Conservation (phyloP, 2,113 vertebrate genomes). For the Lanius ludovicianus region DNA sequence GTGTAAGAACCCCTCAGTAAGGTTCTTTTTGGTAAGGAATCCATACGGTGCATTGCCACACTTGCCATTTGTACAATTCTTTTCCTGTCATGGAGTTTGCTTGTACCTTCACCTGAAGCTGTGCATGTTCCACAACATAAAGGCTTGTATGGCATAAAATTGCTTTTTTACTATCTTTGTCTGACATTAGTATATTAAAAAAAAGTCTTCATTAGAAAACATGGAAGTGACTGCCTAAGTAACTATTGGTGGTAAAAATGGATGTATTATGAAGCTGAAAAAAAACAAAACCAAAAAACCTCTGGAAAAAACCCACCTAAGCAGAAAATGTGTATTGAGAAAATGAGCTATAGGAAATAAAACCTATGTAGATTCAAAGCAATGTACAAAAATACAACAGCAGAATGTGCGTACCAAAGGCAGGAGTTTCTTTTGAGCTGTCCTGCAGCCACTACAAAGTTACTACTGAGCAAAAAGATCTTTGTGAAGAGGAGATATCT, state of each 20-base stretch:
- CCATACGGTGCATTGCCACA: neutral
- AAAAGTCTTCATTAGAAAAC: neutral
- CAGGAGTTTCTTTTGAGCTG: neutral
- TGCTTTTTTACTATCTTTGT: neutral
- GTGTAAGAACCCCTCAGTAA: neutral
- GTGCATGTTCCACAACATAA: neutral
- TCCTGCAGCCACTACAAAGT: neutral
- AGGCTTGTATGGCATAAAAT: neutral
- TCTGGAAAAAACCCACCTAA: neutral
- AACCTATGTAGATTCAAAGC: neutral
- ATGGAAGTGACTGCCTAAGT: neutral
- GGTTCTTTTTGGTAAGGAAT: rapidly evolving
- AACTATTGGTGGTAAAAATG: neutral
- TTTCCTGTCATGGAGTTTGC: neutral
- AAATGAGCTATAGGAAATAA: neutral
- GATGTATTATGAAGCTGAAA: neutral
- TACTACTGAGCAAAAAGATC: neutral
- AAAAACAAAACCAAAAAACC: neutral
- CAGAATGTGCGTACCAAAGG: neutral
- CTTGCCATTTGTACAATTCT: neutral
- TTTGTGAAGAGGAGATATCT: neutral
- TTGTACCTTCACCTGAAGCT: neutral
- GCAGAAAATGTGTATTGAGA: neutral
- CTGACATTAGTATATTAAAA: neutral
- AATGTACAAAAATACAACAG: neutral